phyloP scores from a whole-genome alignment of 2,113 vertebrate genomes.

The Coryphaenoides rupestris region DNA sequence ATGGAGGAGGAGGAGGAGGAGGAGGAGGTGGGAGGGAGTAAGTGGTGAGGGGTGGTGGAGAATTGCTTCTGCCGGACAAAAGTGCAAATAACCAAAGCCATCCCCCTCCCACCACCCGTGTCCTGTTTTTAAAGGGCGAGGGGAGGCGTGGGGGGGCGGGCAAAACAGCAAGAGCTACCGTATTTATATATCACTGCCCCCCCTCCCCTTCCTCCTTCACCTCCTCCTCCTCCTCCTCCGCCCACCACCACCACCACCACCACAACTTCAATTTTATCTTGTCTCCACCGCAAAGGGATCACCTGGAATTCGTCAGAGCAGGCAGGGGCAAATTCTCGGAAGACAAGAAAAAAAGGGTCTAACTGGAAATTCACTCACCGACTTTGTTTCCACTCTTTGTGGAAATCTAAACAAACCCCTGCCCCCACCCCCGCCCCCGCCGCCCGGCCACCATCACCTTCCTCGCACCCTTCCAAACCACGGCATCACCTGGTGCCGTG shows the following conservation, averaged over 20 bases:
- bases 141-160: too few relatives aligned
- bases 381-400: slow-evolving; percentile 60
- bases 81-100: slow-evolving; percentile 36
- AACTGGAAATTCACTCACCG: slow-evolving; percentile 60
- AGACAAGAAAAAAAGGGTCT: slow-evolving; percentile 49
- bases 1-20: too few relatives aligned
- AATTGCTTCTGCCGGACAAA: slow-evolving; percentile 49
- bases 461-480: slow-evolving; percentile 15
- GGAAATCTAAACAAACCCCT: slow-evolving; percentile 62
- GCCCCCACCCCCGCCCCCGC: slow-evolving; percentile 2
- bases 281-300: slow-evolving; percentile 43
- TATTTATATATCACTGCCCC: slow-evolving; percentile 47
- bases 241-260: not conserved
- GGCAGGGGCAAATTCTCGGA: slow-evolving; percentile 61
- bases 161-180: slow-evolving; percentile 38
- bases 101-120: slow-evolving; percentile 19
- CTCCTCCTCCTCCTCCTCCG: too few relatives aligned
- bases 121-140: too few relatives aligned
- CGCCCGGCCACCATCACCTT: slow-evolving; percentile 3
- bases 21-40: slow-evolving; percentile 33
- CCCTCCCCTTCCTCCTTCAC: too few relatives aligned
- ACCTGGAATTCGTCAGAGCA: slow-evolving; percentile 71
- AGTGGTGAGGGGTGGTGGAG: slow-evolving; percentile 50
- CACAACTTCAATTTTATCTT: slow-evolving; percentile 58
- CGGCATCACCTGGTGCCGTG: slow-evolving; percentile 37